A percentile compares a stretch with the other conserved stretches of the same genome.
Conservation (phyloP, 2,888 invertebrate genomes). For the Pimpla rufipes region DNA sequence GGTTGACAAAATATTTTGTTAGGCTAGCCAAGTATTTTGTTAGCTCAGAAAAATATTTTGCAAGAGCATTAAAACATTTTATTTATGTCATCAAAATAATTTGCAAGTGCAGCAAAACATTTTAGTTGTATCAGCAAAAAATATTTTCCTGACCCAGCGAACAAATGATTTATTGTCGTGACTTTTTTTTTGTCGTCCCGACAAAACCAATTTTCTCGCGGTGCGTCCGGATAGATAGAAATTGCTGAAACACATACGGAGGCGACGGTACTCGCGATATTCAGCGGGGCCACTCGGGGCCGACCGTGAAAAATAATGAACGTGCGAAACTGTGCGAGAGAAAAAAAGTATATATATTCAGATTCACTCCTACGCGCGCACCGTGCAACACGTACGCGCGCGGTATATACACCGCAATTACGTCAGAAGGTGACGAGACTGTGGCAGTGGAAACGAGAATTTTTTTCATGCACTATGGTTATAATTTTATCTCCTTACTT, state of each 20-base stretch:
- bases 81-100: too few species aligned
- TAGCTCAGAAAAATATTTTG: too few species aligned
- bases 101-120: too few species aligned
- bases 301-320: constrained; percentile 52
- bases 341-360: neutral
- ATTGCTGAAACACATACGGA: neutral
- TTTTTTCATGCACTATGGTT: neutral
- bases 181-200: too few species aligned
- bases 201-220: too few species aligned
- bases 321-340: constrained; percentile 42
- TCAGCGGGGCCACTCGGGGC: constrained; percentile 16
- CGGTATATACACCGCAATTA: constrained; percentile 40
- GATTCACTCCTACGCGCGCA: neutral
- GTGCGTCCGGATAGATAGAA: neutral
- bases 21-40: too few species aligned
- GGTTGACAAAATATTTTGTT: too few species aligned
- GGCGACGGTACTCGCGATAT: constrained; percentile 12
- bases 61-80: too few species aligned
- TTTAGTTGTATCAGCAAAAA: too few species aligned
- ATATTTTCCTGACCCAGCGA: too few species aligned
- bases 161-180: too few species aligned
- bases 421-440: constrained; percentile 60
- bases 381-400: neutral
- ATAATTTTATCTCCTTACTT: neutral
- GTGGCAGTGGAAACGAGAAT: constrained; percentile 16